Conservation (phyloP, 2,113 vertebrate species). For the Mus pahari region DNA sequence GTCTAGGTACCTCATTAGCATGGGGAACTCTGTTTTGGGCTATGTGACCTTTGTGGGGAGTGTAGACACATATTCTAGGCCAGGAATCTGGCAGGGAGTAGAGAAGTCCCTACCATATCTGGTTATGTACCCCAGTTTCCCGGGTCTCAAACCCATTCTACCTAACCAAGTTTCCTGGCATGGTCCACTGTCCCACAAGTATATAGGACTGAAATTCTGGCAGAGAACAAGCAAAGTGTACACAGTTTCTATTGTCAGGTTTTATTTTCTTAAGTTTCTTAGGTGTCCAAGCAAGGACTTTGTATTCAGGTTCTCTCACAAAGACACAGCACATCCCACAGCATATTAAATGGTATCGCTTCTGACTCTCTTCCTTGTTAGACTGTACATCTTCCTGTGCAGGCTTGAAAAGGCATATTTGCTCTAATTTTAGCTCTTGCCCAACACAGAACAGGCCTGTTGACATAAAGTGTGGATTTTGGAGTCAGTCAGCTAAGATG, state of each 20-base stretch:
- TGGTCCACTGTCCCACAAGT: too few relatives aligned
- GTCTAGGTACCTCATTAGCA: too few relatives aligned
- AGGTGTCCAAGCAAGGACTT: constrained; percentile 15
- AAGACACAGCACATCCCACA: background rate
- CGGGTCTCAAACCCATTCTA: too few relatives aligned
- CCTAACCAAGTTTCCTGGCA: too few relatives aligned
- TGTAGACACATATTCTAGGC: too few relatives aligned
- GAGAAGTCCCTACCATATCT: too few relatives aligned
- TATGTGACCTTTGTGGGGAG: too few relatives aligned
- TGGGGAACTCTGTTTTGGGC: too few relatives aligned
- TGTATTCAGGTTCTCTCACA: background rate
- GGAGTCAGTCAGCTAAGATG: background rate
- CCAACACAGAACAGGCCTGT: background rate
- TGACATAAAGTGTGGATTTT: background rate
- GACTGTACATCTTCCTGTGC: background rate
- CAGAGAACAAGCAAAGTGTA: background rate
- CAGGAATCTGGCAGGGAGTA: too few relatives aligned
- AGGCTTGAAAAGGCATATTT: background rate
- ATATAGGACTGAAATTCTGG: background rate
- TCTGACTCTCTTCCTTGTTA: background rate
- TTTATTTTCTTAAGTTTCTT: constrained; percentile 43
- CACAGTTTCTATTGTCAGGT: background rate
- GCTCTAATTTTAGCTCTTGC: background rate
- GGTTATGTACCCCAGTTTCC: too few relatives aligned
- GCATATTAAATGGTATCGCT: background rate